Conservation (phyloP, 1,140 invertebrate genomes). For the Brachystomella parvula region DNA sequence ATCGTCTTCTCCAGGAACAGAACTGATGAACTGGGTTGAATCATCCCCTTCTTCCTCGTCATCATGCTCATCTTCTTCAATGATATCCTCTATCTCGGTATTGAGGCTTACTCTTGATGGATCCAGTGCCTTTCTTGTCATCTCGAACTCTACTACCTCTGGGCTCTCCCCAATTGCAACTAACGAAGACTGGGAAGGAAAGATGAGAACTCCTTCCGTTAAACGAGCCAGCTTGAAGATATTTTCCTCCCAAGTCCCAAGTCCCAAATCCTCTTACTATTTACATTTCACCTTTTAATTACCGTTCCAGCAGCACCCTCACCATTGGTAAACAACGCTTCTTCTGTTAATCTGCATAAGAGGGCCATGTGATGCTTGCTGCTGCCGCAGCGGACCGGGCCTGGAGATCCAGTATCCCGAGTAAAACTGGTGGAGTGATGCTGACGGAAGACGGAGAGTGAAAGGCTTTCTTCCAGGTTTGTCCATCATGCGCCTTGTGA, state of each 20-base stretch:
- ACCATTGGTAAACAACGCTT: neutral
- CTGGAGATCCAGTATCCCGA: too few relatives aligned
- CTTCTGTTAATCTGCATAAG: too few relatives aligned
- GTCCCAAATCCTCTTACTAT: neutral
- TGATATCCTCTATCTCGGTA: neutral
- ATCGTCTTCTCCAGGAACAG: neutral
- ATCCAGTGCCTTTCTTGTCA: neutral
- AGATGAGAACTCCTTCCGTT: neutral
- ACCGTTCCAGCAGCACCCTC: neutral
- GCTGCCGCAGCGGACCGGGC: too few relatives aligned
- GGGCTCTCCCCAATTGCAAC: neutral
- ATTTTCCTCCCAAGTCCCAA: neutral
- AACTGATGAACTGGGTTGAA: neutral
- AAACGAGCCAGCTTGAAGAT: conserved; percentile 9
- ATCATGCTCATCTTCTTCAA: conserved; percentile 9
- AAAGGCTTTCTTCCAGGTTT: too few relatives aligned
- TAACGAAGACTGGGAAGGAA: conserved; percentile 8
- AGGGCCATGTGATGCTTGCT: too few relatives aligned
- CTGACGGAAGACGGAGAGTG: too few relatives aligned
- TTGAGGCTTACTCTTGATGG: conserved; percentile 4
- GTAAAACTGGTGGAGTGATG: too few relatives aligned
- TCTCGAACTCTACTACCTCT: neutral
- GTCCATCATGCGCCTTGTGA: too few relatives aligned
- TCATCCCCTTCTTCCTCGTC: conserved; percentile 1
- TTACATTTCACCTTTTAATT: neutral